Evolutionary conservation across 2,888 invertebrate genomes (phyloP).

Genomic region (Mesopsocus fuscifrons): DNA sequence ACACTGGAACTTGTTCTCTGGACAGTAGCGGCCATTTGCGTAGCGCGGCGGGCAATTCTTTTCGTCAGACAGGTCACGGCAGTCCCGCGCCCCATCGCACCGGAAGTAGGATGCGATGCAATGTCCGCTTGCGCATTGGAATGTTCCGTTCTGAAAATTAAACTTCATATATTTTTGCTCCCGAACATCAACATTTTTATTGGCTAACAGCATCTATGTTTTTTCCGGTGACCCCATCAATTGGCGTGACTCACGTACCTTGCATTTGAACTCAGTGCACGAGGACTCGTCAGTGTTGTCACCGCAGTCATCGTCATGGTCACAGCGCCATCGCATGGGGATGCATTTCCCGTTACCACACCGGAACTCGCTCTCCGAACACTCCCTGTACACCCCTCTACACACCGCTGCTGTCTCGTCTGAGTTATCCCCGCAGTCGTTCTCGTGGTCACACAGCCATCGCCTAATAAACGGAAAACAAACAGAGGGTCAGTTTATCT

Average conservation of each 20-base stretch:
- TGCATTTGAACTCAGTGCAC: constrained; percentile 68
- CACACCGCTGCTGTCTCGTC: constrained; percentile 73
- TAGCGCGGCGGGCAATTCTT: constrained; percentile 73
- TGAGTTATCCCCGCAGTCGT: constrained; percentile 88
- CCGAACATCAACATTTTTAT: background rate
- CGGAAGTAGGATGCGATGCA: constrained; percentile 77
- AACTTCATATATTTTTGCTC: background rate
- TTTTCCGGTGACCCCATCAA: too few relatives aligned
- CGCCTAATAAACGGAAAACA: constrained; percentile 31
- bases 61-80: constrained; percentile 78
- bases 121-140: constrained; percentile 83
- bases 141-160: constrained; percentile 46
- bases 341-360: constrained; percentile 82
- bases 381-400: constrained; percentile 65
- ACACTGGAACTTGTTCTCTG: constrained; percentile 80
- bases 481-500: too few relatives aligned
- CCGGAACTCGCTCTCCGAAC: constrained; percentile 82
- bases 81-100: constrained; percentile 80
- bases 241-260: constrained; percentile 24
- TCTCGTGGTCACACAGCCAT: constrained; percentile 92
- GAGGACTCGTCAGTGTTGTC: constrained; percentile 80
- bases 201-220: background rate
- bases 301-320: constrained; percentile 92
- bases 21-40: constrained; percentile 76
- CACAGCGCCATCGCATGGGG: constrained; percentile 83